A percentile compares a stretch with the other conserved stretches of the same genome.
phyloP scores from a whole-genome alignment of 2,888 invertebrate species.

The Cinara cedri region DNA sequence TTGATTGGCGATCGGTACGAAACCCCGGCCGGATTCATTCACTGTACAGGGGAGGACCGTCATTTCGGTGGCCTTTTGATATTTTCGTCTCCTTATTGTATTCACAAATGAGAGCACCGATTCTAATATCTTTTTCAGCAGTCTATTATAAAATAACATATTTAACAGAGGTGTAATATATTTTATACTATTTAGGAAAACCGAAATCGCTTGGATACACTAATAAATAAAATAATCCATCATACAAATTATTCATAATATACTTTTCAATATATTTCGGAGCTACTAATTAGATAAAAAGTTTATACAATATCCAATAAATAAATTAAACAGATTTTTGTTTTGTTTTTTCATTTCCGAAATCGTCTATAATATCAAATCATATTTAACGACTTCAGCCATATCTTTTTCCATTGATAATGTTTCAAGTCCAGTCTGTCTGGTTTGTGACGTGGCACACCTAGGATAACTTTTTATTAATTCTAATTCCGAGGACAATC shows the following conservation, averaged over 20 bases:
- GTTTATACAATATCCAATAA: too few relatives aligned
- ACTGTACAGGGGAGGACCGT: slow-evolving; percentile 22
- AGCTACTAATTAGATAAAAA: too few relatives aligned
- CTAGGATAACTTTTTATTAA: slow-evolving; percentile 1
- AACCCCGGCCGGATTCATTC: slow-evolving; percentile 8
- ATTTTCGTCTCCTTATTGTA: too few relatives aligned
- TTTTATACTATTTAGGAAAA: too few relatives aligned
- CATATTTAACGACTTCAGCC: not conserved
- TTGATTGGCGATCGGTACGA: not conserved
- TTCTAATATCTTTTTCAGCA: too few relatives aligned
- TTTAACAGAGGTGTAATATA: too few relatives aligned
- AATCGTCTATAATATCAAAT: not conserved
- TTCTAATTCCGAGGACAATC: not conserved
- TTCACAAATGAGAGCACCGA: too few relatives aligned
- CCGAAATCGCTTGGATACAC: too few relatives aligned
- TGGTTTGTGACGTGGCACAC: not conserved
- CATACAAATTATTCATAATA: too few relatives aligned
- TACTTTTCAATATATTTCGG: too few relatives aligned
- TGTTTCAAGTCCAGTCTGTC: not conserved
- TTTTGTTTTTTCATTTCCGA: not conserved
- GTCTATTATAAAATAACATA: too few relatives aligned
- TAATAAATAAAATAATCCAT: too few relatives aligned
- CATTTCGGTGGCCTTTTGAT: not conserved
- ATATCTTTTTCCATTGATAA: slow-evolving; percentile 1
- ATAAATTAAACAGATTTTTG: not conserved